Conservation (phyloP, 2,113 vertebrate species). For the Eublepharis macularius region DNA sequence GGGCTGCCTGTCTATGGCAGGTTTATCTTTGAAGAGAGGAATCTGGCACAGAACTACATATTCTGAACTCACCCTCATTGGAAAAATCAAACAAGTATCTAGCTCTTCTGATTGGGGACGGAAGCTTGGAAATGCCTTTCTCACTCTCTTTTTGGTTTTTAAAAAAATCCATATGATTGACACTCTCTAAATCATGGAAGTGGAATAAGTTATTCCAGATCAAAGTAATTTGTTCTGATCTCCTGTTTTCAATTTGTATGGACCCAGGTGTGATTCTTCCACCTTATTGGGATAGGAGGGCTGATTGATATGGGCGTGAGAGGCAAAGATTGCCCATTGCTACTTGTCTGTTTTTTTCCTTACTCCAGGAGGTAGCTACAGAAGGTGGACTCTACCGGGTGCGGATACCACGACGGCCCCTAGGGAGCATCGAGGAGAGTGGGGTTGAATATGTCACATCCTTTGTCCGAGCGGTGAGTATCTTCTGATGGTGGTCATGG, state of each 20-base stretch:
- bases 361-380: slow-evolving; percentile 85
- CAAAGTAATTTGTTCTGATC: neutral
- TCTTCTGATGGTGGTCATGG: neutral
- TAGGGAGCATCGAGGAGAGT: slow-evolving; percentile 70
- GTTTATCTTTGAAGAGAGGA: neutral
- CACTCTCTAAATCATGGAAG: neutral
- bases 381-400: slow-evolving; percentile 87
- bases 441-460: slow-evolving; percentile 81
- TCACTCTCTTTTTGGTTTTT: neutral
- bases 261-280: neutral
- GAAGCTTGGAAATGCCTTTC: neutral
- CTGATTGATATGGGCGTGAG: rapidly evolving
- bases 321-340: neutral
- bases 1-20: too few relatives aligned
- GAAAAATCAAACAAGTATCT: neutral
- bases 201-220: neutral
- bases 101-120: neutral
- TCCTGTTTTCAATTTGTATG: neutral
- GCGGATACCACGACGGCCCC: slow-evolving; percentile 78
- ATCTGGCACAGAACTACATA: neutral
- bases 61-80: neutral
- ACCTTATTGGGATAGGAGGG: neutral
- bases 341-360: neutral
- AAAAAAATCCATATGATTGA: neutral
- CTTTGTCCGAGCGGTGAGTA: slow-evolving; percentile 87